A percentile compares a stretch with the other conserved stretches of the same genome.
Evolutionary conservation across 37 sponge, comb jelly and placozoan genomes (phyloP).

Genomic region (Haliclona indistincta): DNA sequence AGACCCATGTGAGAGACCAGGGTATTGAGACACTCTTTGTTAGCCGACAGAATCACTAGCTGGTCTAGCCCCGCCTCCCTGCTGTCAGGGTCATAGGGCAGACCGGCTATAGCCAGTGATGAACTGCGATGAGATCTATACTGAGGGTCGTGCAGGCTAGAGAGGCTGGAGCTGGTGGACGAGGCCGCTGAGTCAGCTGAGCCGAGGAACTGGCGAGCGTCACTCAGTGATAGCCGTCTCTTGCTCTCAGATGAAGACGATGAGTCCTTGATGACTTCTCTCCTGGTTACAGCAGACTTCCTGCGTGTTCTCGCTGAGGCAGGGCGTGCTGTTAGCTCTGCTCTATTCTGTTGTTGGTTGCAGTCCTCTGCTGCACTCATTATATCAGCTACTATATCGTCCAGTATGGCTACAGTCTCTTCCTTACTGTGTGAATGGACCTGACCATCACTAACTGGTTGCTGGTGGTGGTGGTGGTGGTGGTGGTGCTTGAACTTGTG

Average conservation of each 20-base stretch:
- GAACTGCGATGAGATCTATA: neutral
- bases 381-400: slow-evolving; percentile 51
- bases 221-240: no score
- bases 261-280: no score
- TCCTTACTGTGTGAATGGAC: neutral
- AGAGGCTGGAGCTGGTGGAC: neutral
- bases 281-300: no score
- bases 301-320: neutral
- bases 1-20: slow-evolving; percentile 74
- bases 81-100: neutral
- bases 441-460: neutral
- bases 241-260: no score
- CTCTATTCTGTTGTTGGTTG: neutral
- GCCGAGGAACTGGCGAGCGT: no score
- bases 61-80: slow-evolving; percentile 51
- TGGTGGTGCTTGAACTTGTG: neutral
- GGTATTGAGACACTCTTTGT: slow-evolving; percentile 65
- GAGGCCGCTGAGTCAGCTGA: neutral
- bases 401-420: slow-evolving; percentile 59
- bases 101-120: no score
- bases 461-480: neutral
- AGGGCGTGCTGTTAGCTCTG: neutral
- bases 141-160: neutral
- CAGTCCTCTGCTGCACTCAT: neutral
- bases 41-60: slow-evolving; percentile 54